Percentiles rank a stretch among this genome's conserved stretches.
Conservation (phyloP, 2,113 vertebrate genomes). For the Cathartes aura region DNA sequence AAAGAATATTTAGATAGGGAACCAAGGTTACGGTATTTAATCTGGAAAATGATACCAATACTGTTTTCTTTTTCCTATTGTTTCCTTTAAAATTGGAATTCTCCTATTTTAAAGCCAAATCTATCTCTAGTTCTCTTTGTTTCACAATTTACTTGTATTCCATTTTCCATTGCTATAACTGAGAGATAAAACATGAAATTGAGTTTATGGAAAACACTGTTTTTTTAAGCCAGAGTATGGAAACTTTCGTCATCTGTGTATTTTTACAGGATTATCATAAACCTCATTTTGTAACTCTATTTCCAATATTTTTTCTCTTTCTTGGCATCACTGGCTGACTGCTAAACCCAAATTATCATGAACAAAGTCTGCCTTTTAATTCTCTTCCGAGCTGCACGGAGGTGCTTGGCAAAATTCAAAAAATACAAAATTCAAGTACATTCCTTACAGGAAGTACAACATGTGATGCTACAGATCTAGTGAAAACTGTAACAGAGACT, state of each 20-base stretch:
- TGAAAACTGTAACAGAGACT: background rate
- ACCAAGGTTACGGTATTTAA: background rate
- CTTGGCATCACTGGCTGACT: background rate
- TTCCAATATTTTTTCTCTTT: background rate
- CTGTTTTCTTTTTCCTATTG: background rate
- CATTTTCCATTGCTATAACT: background rate
- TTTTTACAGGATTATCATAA: background rate
- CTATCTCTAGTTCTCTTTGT: background rate
- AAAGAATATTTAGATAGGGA: background rate
- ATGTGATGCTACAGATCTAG: background rate
- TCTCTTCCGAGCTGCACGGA: background rate
- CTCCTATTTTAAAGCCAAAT: background rate
- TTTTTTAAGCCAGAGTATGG: background rate
- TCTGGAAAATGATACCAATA: background rate
- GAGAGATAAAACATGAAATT: background rate
- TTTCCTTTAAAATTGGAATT: background rate
- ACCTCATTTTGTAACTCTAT: background rate
- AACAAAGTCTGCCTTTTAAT: background rate
- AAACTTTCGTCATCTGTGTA: background rate
- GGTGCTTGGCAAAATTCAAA: conserved; percentile 19
- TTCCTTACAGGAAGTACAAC: background rate
- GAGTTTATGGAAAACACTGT: background rate
- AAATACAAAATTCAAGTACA: background rate
- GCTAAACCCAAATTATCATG: background rate
- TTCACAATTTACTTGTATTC: background rate